Evolutionary conservation across 2,888 invertebrate genomes (phyloP), one percentile per base, ranked within the genome.

Genomic region (Nebria brevicollis): DNA sequence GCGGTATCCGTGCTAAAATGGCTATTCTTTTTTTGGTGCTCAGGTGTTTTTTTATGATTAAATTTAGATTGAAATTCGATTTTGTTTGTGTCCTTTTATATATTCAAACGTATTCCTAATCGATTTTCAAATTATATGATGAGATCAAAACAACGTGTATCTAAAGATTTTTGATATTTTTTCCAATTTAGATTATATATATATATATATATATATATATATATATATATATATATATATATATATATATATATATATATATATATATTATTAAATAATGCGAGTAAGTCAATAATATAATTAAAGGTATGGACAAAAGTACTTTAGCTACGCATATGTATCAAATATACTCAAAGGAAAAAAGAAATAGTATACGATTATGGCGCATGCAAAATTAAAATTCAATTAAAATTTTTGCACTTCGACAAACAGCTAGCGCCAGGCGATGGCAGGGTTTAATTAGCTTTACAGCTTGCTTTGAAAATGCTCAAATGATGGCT

Each of bases 21-120:
- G 34, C 34, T 34, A 34, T 2, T 34, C 34, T 34, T 34, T 34
- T n/a, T n/a, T 66, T 15, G 7, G 13, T 77, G 77, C 77, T 77
- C 77, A 77, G 77, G 77, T 77, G 77, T 77, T 77, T 77, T 76
- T 77, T 77, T 77, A 70, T 70, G 77, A 77, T 70, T 70, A 70
- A 66, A 77, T 77, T 77, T 70, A 77, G 70, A 77, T 77, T 77
- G 77, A 77, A 77, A 70, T 77, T 77, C 77, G 77, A 77, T 77
- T 77, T 77, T 77, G 77, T 77, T 77, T 77, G 70, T 77, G 68
- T 77, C 77, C 70, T 77, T 77, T 77, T 66, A 13, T 66, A 66
- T 66, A 5, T 66, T 66, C 15, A 3, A n/a, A 66, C 7, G 34
- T 5, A 4, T 34, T 34, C 34, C 34, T 34, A 34, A 34, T 34